Evolutionary conservation across 2,888 invertebrate genomes (phyloP).

Genomic region (Pristionchus fissidentatus): DNA sequence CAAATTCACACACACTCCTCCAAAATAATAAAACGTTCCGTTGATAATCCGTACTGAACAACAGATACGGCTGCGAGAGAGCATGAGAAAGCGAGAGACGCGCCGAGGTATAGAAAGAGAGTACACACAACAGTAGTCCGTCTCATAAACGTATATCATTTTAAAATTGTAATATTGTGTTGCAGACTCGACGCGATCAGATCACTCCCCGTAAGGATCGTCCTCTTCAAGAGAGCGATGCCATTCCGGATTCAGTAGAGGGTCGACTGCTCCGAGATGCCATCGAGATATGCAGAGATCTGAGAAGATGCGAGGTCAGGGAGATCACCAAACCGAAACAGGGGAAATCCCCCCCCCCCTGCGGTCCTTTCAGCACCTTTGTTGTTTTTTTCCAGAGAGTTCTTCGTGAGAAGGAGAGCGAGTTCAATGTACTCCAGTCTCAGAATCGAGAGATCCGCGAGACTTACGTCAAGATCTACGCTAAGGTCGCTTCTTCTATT

Average conservation of each 20-base stretch:
- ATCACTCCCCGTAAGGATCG: neutral
- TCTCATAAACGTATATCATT: too few species aligned
- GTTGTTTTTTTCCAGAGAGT: neutral
- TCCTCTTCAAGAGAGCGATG: slow-evolving; percentile 26
- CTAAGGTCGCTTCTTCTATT: too few species aligned
- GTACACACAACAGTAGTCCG: too few species aligned
- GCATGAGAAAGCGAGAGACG: too few species aligned
- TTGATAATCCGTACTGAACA: too few species aligned
- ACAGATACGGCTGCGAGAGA: too few species aligned
- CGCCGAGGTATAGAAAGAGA: too few species aligned
- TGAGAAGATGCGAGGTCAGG: slow-evolving; percentile 16
- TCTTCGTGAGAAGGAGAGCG: slow-evolving; percentile 45
- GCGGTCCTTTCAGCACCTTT: too few species aligned
- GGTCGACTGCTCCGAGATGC: slow-evolving; percentile 38
- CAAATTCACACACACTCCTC: too few species aligned
- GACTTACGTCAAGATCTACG: slow-evolving; percentile 66
- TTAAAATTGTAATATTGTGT: neutral
- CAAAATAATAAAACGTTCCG: too few species aligned
- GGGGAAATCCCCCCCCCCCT: too few species aligned
- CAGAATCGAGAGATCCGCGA: slow-evolving; percentile 57
- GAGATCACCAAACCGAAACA: neutral
- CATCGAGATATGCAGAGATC: slow-evolving; percentile 38
- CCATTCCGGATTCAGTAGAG: neutral
- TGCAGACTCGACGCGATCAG: neutral
- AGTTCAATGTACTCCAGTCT: slow-evolving; percentile 25